Conservation (phyloP, 2,888 invertebrate genomes). For the Strigamia transsilvanica region DNA sequence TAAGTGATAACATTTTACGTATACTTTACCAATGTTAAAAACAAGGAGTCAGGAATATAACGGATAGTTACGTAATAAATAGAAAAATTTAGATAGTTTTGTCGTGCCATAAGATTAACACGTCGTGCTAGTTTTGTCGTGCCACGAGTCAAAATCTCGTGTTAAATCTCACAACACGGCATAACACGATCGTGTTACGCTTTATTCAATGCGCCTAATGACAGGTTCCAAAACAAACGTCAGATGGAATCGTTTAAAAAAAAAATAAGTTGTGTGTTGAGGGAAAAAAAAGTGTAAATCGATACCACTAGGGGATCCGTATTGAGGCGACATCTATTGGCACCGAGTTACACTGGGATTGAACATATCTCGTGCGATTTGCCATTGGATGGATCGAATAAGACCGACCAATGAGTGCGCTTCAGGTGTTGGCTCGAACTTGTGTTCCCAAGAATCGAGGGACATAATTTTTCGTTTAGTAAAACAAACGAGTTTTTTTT, state of each 20-base stretch:
- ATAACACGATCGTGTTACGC: no score
- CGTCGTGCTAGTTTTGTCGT: no score
- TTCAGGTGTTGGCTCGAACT: neutral
- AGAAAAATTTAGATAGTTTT: no score
- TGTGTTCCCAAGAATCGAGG: no score
- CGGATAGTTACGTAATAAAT: no score
- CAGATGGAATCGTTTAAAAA: neutral
- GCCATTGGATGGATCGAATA: constrained; percentile 21
- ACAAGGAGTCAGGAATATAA: no score
- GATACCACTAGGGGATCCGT: neutral
- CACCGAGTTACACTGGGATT: neutral
- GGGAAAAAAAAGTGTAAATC: neutral
- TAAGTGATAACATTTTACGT: no score
- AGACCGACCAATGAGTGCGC: constrained; percentile 15
- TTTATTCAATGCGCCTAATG: neutral
- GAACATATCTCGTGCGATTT: neutral
- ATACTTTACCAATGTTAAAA: no score
- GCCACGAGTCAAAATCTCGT: no score
- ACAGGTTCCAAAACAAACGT: neutral
- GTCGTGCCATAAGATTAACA: no score
- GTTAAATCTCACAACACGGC: no score
- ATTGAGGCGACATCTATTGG: constrained; percentile 42
- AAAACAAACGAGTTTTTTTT: constrained; percentile 10
- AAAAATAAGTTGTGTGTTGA: neutral
- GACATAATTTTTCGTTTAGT: constrained; percentile 32